These are phyloP conservation scores for Adoxophyes honmai DNA, from an alignment of 1,140 invertebrate genomes.

Conservation along the genomic window DNA sequence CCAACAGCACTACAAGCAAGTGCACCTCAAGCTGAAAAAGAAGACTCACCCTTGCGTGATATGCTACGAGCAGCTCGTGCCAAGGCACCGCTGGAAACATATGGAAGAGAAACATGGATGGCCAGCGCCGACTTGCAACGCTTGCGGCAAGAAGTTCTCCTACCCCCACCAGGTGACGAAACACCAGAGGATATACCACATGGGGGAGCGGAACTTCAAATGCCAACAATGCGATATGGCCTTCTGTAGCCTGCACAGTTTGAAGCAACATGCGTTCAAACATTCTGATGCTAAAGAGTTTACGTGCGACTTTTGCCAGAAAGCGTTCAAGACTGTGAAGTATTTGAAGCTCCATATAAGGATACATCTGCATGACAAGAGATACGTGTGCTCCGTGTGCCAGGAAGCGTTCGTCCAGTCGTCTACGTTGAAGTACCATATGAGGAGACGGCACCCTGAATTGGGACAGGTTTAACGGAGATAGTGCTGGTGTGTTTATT, in stretches of 20 bases:
- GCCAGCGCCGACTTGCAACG: background rate
- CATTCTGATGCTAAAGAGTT: constrained; percentile 65
- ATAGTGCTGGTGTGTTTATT: too few relatives aligned
- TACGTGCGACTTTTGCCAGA: constrained; percentile 56
- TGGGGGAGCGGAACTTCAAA: constrained; percentile 46
- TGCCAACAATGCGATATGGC: constrained; percentile 56
- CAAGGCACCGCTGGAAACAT: background rate
- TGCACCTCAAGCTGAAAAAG: background rate
- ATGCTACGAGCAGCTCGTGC: background rate
- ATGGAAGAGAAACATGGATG: background rate
- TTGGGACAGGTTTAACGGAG: background rate
- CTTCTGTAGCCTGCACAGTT: constrained; percentile 50
- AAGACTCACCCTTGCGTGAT: background rate
- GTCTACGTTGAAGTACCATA: constrained; percentile 24
- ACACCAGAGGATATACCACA: constrained; percentile 41
- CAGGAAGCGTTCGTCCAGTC: constrained; percentile 59
- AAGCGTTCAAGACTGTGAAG: constrained; percentile 33
- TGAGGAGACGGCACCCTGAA: constrained; percentile 16
- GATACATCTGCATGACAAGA: constrained; percentile 67
- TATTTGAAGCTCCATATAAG: constrained; percentile 68
- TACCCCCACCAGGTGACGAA: constrained; percentile 20
- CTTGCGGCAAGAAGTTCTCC: background rate
- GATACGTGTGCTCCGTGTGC: constrained; percentile 52
- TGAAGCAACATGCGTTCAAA: constrained; percentile 50
- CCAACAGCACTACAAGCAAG: background rate